phyloP scores from a whole-genome alignment of 2,113 vertebrate species.

The Xyliphius kryptos region DNA sequence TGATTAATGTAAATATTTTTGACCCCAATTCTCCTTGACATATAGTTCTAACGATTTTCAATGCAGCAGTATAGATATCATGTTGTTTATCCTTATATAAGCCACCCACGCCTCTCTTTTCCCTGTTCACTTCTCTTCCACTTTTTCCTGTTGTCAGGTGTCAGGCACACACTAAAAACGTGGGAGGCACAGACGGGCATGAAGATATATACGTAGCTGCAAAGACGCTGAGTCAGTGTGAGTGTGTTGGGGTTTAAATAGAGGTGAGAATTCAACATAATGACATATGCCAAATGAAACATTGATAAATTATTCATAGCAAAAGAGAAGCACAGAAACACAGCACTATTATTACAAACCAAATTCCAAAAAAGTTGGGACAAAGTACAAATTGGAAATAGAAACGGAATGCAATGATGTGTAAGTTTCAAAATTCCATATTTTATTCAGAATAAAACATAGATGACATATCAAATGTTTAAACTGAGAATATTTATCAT shows the following conservation, averaged over 20 bases:
- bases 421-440: too few relatives aligned
- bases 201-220: constrained; percentile 63
- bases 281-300: constrained; percentile 38
- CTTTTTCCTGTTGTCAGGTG: constrained; percentile 41
- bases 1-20: too few relatives aligned
- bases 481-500: too few relatives aligned
- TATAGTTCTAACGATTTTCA: too few relatives aligned
- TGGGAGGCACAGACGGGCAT: constrained; percentile 62
- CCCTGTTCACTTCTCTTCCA: constrained; percentile 34
- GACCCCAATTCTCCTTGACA: too few relatives aligned
- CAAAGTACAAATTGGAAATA: too few relatives aligned
- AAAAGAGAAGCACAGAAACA: constrained; percentile 9
- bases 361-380: too few relatives aligned
- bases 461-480: too few relatives aligned
- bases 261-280: constrained; percentile 42
- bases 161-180: constrained; percentile 53
- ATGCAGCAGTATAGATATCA: too few relatives aligned
- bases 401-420: too few relatives aligned
- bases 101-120: constrained; percentile 50
- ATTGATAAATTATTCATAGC: constrained; percentile 40
- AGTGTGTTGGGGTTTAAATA: constrained; percentile 36
- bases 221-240: constrained; percentile 34
- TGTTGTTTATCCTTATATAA: constrained; percentile 66
- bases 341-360: too few relatives aligned
- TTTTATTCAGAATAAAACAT: too few relatives aligned